Base-by-base conservation (phyloP, 1,140 invertebrate species). In the Zaprionus gabonicus region DNA sequence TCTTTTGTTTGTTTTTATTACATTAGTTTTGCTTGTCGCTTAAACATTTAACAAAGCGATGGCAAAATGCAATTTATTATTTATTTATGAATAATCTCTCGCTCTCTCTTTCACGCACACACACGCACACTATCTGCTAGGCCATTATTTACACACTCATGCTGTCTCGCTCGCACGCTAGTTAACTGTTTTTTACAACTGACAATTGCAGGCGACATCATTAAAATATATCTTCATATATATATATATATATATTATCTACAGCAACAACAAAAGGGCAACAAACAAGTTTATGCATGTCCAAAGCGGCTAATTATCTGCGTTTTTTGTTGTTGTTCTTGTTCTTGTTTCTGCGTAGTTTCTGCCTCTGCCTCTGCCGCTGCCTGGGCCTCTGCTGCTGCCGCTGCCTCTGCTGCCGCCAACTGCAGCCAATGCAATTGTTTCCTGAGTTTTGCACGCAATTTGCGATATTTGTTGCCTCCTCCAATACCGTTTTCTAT, bases 361-460 rank as follows among this genome's bases (percentile, higher is more conserved):
- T 17, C 66, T 70, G 57, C 44, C 27, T 17, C 66, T 70, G 57
- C 44, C 27, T n/a, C 55, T 62, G 62, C 57, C 28, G 20, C 56
- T 60, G 64, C 58, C 23, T 62, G 28, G 31, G 31, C 64, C 59
- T 38, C 51, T 41, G 23, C 65, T 55, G 66, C 72, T 62, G 34
- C 36, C 34, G 49, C 28, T 51, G 31, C 64, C 59, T 38, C 51
- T 41, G 23, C 65, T 55, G 66, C 72, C 57, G 73, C 66, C 74
- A 78, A 27, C 53, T 82, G 82, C 69, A 85, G 62, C 86, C 91
- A 83, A 76, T 91, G 80, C 87, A 92, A 78, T 78, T 88, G 91
- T 78, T 92, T 92, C 78, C 91, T 87, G 80, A 92, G 80, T 92
- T 91, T 92, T 64, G 82, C 82, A 70, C 87, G 91, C 82, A 91